Percentiles rank a stretch among this genome's conserved stretches.
Evolutionary conservation across 2,113 vertebrate genomes (phyloP).

Genomic region (Leucopsar rothschildi): DNA sequence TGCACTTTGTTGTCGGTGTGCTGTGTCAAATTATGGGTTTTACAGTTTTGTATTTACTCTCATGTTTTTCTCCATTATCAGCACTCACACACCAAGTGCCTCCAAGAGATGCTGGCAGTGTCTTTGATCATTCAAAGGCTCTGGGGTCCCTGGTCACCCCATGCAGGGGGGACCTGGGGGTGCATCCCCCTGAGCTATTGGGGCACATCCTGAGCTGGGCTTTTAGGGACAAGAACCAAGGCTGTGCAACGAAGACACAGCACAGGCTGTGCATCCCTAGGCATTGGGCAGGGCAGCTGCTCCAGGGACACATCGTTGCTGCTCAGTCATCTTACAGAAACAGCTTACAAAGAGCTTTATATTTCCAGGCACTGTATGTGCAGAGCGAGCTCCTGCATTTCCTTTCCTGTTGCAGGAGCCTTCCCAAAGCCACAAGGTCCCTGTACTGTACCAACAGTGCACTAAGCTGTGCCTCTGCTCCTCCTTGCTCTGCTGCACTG

Average conservation of each 20-base stretch:
- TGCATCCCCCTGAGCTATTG: accelerated
- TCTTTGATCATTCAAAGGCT: background rate
- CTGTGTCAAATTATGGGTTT: background rate
- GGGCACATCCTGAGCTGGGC: background rate
- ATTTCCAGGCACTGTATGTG: background rate
- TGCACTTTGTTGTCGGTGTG: background rate
- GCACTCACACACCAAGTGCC: background rate
- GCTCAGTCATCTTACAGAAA: background rate
- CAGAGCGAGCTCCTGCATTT: background rate
- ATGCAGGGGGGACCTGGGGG: accelerated
- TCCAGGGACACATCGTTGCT: background rate
- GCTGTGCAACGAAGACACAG: background rate
- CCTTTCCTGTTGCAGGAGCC: background rate
- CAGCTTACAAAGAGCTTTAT: background rate
- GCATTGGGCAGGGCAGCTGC: background rate
- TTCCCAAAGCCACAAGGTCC: background rate
- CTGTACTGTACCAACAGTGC: background rate
- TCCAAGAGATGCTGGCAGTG: background rate
- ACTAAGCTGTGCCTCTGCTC: background rate
- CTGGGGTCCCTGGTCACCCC: background rate
- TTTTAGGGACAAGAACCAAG: background rate
- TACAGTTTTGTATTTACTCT: background rate
- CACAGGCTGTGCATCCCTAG: background rate
- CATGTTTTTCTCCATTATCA: background rate
- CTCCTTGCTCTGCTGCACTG: background rate